A percentile compares a stretch with the other conserved stretches of the same genome.
Conservation (phyloP, 2,888 invertebrate species). For the Ormyrus thymus region DNA sequence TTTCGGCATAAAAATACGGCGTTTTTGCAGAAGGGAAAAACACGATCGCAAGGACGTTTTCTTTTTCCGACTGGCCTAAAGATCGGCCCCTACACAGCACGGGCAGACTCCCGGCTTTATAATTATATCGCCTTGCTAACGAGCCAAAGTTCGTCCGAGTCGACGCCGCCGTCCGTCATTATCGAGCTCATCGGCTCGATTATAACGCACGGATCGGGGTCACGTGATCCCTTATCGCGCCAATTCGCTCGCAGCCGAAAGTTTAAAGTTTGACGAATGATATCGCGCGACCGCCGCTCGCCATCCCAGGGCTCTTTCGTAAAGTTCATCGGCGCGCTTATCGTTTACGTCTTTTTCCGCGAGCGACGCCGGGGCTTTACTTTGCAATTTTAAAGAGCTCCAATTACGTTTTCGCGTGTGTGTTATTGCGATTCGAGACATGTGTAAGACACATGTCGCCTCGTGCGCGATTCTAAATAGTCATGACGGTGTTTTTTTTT, state of each 20-base stretch:
- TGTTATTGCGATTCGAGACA: slow-evolving; percentile 5
- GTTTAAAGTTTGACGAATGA: not conserved
- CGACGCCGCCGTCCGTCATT: slow-evolving; percentile 11
- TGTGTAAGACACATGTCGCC: slow-evolving; percentile 13
- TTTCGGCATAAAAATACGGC: not conserved
- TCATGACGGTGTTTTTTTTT: not conserved
- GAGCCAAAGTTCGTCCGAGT: too few relatives aligned
- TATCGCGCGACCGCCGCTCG: too few relatives aligned
- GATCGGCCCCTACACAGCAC: not conserved
- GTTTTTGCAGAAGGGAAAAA: not conserved
- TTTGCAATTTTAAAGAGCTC: too few relatives aligned
- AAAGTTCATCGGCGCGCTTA: not conserved
- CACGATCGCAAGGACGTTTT: slow-evolving; percentile 7
- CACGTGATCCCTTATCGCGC: slow-evolving; percentile 6
- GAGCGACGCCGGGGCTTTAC: not conserved
- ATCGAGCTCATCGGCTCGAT: slow-evolving; percentile 12
- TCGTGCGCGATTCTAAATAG: slow-evolving; percentile 2
- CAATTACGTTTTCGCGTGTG: too few relatives aligned
- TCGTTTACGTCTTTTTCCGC: not conserved
- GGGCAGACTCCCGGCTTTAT: too few relatives aligned
- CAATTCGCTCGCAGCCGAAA: not conserved
- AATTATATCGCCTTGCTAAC: too few relatives aligned
- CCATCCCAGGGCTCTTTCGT: not conserved
- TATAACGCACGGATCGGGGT: not conserved
- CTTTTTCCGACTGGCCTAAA: not conserved